A percentile compares a stretch with the other conserved stretches of the same genome.
Evolutionary conservation across 2,888 invertebrate genomes (phyloP).

Genomic region (Acanthosoma haemorrhoidale): DNA sequence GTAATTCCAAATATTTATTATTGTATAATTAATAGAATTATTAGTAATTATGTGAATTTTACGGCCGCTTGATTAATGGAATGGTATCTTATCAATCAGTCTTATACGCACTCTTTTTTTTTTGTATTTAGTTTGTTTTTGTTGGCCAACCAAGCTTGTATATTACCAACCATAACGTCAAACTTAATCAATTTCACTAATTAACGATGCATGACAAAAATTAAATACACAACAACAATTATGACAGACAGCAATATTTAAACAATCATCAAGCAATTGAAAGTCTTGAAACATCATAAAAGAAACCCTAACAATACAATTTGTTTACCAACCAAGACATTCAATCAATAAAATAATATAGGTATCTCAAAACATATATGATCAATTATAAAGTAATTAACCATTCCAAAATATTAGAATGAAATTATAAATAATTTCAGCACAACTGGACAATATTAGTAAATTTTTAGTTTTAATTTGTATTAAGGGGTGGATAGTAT

Average conservation of each 20-base stretch:
- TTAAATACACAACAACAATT: constrained; percentile 12
- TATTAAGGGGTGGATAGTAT: no score
- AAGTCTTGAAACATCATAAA: constrained; percentile 33
- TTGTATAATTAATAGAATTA: no score
- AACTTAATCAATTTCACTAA: not conserved
- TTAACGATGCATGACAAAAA: not conserved
- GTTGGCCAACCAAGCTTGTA: constrained; percentile 18
- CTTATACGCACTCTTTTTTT: constrained; percentile 32
- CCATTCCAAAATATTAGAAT: no score
- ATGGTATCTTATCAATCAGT: constrained; percentile 33
- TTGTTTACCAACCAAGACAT: constrained; percentile 27
- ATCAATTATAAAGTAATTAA: no score
- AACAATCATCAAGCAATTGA: constrained; percentile 32
- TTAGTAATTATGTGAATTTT: constrained; percentile 24
- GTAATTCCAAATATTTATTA: no score
- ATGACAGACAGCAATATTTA: not conserved
- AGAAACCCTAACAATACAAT: constrained; percentile 26
- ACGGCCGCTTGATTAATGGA: constrained; percentile 31
- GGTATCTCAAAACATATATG: constrained; percentile 31
- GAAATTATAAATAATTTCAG: no score
- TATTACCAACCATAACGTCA: constrained; percentile 27
- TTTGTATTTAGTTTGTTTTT: not conserved
- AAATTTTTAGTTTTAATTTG: no score
- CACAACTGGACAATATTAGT: no score
- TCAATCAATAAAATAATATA: constrained; percentile 30